A percentile compares a stretch with the other conserved stretches of the same genome.
These are phyloP conservation scores for Scaptomyza montana DNA, from an alignment of 1,140 invertebrate genomes.

Conservation along the genomic window DNA sequence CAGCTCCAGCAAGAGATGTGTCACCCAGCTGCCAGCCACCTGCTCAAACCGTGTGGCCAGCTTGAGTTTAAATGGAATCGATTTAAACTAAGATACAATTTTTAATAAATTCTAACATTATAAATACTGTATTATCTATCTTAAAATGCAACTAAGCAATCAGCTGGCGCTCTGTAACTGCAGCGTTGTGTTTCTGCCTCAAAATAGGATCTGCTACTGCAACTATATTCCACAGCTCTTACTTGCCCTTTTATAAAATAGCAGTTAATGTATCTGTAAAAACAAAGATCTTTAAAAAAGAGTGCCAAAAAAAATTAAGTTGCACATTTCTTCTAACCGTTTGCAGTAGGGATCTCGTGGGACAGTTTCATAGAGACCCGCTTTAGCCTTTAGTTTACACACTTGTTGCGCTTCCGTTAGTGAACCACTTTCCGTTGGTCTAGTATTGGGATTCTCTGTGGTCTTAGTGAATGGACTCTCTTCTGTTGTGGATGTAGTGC, in stretches of 20 bases:
- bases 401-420: constrained; percentile 47
- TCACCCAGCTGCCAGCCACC: constrained; percentile 39
- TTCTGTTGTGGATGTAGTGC: constrained; percentile 3
- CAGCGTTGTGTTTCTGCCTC: constrained; percentile 48
- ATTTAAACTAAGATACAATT: constrained; percentile 6
- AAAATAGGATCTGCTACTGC: constrained; percentile 51
- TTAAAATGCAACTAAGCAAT: constrained; percentile 42
- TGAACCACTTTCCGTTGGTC: neutral
- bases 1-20: constrained; percentile 49
- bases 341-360: constrained; percentile 67
- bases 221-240: constrained; percentile 53
- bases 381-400: constrained; percentile 24
- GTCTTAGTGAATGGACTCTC: neutral
- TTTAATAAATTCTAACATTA: neutral
- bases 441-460: constrained; percentile 3
- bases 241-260: constrained; percentile 41
- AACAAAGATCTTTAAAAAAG: neutral
- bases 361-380: constrained; percentile 58
- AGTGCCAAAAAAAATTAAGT: neutral
- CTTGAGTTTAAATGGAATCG: constrained; percentile 53
- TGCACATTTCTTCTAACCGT: constrained; percentile 40
- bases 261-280: constrained; percentile 73
- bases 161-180: constrained; percentile 45
- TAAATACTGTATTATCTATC: neutral
- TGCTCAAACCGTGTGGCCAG: constrained; percentile 48